Base-by-base conservation (phyloP, 2,797 vertebrate species). In the Argya squamiceps region DNA sequence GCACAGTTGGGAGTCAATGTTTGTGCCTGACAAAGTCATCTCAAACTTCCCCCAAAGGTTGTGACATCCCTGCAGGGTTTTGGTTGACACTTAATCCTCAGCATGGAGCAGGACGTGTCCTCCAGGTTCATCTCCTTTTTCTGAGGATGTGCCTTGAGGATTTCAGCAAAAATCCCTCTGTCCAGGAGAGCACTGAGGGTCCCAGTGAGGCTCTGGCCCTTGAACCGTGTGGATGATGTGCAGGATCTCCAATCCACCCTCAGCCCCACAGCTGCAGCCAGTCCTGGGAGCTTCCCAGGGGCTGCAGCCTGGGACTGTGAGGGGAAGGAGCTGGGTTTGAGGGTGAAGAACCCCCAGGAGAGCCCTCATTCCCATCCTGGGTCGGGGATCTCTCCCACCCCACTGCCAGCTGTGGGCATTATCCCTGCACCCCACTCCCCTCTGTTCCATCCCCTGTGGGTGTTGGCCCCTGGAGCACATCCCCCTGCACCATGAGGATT, bases 161-260 rank as follows among this genome's bases (percentile, higher is more conserved):
- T 83, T 79, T 69, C 64, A 52, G 29, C 34, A 60, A 17, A 29
- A 83, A 12, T 18, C 26, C 41, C 6, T 3, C 12, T 55, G 17
- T 24, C 46, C 41, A 4, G 39, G 32, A 19, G 69, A n/a, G 43
- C 34, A 1, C 4, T 5, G 47, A 15, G 69, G 11, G 30, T 22
- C 88, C 62, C 44, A 22, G 34, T 0, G 0, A 2, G 5, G 34
- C 46, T 55, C n/a, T 17, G 49, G 49, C 34, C 7, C 32, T 8
- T 5, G 43, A 34, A 8, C 73, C 0, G 0, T 7, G 12, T 3
- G 0, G 4, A 1, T 22, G 55, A n/a, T 4, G 43, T 22, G 32
- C 36, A n/a, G 32, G 59, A 39, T 44, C 73, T n/a, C 64, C 24
- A 37, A 20, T 4, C 47, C 67, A 14, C 34, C 64, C 16, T 26